Conservation (phyloP, 2,797 vertebrate species). For the Sebastiscus albofasciatus region DNA sequence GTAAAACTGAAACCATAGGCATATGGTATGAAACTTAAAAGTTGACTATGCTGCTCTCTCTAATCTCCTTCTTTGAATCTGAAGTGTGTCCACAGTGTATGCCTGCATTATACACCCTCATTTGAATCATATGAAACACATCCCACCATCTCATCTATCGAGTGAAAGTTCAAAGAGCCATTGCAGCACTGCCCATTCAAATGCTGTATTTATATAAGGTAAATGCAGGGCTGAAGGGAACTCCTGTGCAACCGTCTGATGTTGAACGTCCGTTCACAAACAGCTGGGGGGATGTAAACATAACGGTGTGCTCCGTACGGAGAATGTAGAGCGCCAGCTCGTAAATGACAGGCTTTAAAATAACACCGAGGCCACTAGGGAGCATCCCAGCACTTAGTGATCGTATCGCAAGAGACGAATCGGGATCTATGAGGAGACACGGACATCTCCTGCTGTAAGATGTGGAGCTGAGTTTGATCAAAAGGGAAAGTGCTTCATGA, state of each 20-base stretch:
- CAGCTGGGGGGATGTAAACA: slow-evolving; percentile 49
- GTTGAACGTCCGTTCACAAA: slow-evolving; percentile 35
- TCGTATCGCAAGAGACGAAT: background rate
- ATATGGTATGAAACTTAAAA: background rate
- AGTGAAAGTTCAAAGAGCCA: slow-evolving; percentile 17
- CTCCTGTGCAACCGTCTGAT: slow-evolving; percentile 17
- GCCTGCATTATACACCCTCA: background rate
- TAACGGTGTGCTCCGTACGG: slow-evolving; percentile 10
- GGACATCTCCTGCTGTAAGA: background rate
- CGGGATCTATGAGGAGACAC: slow-evolving; percentile 1
- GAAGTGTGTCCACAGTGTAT: background rate
- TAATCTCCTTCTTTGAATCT: background rate
- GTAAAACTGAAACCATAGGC: background rate
- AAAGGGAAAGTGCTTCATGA: background rate
- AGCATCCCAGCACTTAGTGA: background rate
- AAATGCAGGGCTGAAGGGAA: slow-evolving; percentile 21
- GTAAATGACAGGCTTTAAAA: slow-evolving; percentile 57
- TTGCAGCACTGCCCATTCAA: background rate
- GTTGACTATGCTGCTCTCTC: background rate
- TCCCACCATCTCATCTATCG: slow-evolving; percentile 20
- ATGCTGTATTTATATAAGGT: slow-evolving; percentile 10
- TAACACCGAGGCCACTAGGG: slow-evolving; percentile 26
- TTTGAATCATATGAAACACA: slow-evolving; percentile 3
- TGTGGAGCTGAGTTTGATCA: slow-evolving; percentile 5
- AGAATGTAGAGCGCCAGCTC: slow-evolving; percentile 45